Evolutionary conservation across 2,888 invertebrate species (phyloP).

Genomic region (Thecophora atra): DNA sequence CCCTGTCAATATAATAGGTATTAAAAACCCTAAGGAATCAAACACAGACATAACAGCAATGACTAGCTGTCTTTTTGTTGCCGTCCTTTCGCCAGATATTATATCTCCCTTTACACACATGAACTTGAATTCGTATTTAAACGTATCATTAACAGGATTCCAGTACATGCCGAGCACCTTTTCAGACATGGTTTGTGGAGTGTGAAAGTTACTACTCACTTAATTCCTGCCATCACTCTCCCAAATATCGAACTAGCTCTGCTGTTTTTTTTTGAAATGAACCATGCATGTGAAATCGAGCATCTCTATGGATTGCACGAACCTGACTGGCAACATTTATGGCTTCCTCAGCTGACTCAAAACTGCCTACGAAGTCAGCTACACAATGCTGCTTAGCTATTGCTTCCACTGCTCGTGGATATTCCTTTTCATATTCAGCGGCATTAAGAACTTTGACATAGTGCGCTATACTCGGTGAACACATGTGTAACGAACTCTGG

Average conservation of each 20-base stretch:
- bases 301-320: conserved; percentile 29
- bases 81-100: too few relatives aligned
- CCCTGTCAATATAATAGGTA: too few relatives aligned
- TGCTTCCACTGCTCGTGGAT: conserved; percentile 33
- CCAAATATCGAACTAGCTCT: not conserved
- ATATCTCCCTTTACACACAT: too few relatives aligned
- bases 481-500: too few relatives aligned
- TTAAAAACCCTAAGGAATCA: too few relatives aligned
- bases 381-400: conserved; percentile 39
- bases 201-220: too few relatives aligned
- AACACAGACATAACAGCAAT: too few relatives aligned
- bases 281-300: conserved; percentile 37
- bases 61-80: too few relatives aligned
- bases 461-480: conserved; percentile 37
- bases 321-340: not conserved
- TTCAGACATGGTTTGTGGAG: too few relatives aligned
- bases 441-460: conserved; percentile 39
- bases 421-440: conserved; percentile 6
- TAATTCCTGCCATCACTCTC: not conserved
- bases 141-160: conserved; percentile 5
- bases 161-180: conserved; percentile 18
- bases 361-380: conserved; percentile 38
- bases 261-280: conserved; percentile 36
- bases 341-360: conserved; percentile 9
- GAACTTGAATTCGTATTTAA: too few relatives aligned